Conservation (phyloP, 2,113 vertebrate genomes). For the Ginglymostoma cirratum region DNA sequence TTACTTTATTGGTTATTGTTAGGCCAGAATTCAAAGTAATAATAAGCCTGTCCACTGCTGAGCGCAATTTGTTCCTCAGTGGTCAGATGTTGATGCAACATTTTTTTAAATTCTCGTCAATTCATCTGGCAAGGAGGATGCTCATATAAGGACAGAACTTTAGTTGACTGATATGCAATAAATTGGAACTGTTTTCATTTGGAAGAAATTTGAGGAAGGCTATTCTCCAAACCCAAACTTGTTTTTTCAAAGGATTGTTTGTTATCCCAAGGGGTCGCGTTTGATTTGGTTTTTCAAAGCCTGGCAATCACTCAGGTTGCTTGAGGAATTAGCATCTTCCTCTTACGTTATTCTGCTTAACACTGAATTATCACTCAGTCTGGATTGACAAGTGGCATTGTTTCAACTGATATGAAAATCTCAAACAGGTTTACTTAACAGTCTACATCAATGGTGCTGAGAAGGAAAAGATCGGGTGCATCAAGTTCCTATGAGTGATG, state of each 20-base stretch:
- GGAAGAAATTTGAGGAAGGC: constrained; percentile 93
- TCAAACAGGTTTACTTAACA: too few relatives aligned
- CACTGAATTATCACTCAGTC: too few relatives aligned
- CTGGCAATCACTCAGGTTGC: constrained; percentile 81
- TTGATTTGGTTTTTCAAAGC: constrained; percentile 87
- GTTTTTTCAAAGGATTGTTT: constrained; percentile 72
- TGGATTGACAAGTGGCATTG: too few relatives aligned
- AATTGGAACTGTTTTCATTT: constrained; percentile 38
- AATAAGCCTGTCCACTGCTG: neutral
- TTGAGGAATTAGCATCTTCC: constrained; percentile 51
- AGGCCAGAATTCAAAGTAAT: neutral
- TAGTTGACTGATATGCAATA: neutral
- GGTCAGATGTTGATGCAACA: neutral
- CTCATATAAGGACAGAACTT: neutral
- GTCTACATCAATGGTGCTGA: too few relatives aligned
- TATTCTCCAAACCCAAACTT: constrained; percentile 89
- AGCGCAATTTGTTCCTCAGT: neutral
- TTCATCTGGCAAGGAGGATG: neutral
- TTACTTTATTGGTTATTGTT: neutral
- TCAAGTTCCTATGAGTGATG: too few relatives aligned
- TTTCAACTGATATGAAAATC: too few relatives aligned
- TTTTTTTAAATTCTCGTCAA: neutral
- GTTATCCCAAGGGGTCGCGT: constrained; percentile 83
- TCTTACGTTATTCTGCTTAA: too few relatives aligned
- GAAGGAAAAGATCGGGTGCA: too few relatives aligned